Conservation (phyloP, 1,140 invertebrate genomes). For the Goniozus legneri region DNA sequence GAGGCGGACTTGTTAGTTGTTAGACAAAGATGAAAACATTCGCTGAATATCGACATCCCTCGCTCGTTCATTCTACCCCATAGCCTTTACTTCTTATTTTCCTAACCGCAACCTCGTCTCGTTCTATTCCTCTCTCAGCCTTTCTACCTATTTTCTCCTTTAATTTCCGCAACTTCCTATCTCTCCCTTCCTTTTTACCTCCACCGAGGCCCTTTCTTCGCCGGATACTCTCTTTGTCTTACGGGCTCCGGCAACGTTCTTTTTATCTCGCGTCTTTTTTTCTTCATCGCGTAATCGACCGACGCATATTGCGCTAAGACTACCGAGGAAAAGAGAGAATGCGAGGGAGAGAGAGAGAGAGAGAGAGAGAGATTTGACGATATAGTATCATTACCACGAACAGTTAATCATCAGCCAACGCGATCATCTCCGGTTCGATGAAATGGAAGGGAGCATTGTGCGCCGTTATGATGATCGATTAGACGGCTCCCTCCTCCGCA, state of each 20-base stretch:
- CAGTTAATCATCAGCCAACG: constrained; percentile 12
- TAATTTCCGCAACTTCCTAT: neutral
- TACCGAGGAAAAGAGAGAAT: too few species aligned
- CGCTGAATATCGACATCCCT: neutral
- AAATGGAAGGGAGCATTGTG: too few species aligned
- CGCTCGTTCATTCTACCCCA: neutral
- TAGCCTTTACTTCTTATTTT: neutral
- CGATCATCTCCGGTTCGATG: too few species aligned
- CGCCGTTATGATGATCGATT: too few species aligned
- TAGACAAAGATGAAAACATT: constrained; percentile 17
- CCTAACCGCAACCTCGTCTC: neutral
- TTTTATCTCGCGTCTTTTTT: too few species aligned
- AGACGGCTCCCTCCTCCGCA: too few species aligned
- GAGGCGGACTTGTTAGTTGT: constrained; percentile 24
- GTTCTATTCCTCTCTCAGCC: constrained; percentile 33
- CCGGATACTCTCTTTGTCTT: too few species aligned
- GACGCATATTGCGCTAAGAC: too few species aligned
- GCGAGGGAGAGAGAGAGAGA: too few species aligned
- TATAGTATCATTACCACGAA: constrained; percentile 15
- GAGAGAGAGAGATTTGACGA: constrained; percentile 5
- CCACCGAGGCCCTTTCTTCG: neutral
- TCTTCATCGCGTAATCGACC: too few species aligned
- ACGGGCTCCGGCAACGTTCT: too few species aligned
- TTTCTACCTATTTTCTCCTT: too few species aligned
- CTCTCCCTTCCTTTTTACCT: neutral